Conservation (phyloP, 2,888 invertebrate species). For the Chloroclysta siterata region DNA sequence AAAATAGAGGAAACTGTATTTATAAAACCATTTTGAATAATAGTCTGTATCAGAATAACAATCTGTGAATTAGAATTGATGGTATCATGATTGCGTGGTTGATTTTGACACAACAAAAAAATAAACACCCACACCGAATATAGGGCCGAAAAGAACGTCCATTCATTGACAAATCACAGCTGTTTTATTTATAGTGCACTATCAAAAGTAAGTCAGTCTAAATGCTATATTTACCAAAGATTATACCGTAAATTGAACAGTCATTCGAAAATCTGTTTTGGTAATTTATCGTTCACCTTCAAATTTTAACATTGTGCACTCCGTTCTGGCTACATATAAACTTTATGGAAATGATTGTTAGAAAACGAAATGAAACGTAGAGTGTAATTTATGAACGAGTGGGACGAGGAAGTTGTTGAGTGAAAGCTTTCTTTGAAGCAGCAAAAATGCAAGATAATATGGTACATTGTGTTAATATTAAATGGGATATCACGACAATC, state of each 20-base stretch:
- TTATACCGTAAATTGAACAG: constrained; percentile 17
- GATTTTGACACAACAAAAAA: constrained; percentile 34
- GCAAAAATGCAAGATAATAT: constrained; percentile 25
- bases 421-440: constrained; percentile 43
- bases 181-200: constrained; percentile 47
- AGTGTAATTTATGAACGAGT: constrained; percentile 43
- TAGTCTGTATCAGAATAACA: constrained; percentile 22
- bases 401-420: constrained; percentile 46
- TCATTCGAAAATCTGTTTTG: constrained; percentile 9
- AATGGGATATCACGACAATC: constrained; percentile 32
- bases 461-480: constrained; percentile 34
- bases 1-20: constrained; percentile 35
- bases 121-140: constrained; percentile 49
- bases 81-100: constrained; percentile 36
- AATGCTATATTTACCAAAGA: constrained; percentile 41
- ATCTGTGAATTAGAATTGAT: constrained; percentile 38
- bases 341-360: constrained; percentile 8
- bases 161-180: constrained; percentile 60
- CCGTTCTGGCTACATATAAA: not conserved
- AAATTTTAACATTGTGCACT: not conserved
- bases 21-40: constrained; percentile 36
- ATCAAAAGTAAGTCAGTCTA: constrained; percentile 45
- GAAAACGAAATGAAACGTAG: constrained; percentile 23
- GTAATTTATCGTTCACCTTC: constrained; percentile 10
- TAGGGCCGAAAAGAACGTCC: constrained; percentile 50